These are phyloP conservation scores for Drosophila varians DNA, from an alignment of 1,140 invertebrate species.

Conservation along the genomic window DNA sequence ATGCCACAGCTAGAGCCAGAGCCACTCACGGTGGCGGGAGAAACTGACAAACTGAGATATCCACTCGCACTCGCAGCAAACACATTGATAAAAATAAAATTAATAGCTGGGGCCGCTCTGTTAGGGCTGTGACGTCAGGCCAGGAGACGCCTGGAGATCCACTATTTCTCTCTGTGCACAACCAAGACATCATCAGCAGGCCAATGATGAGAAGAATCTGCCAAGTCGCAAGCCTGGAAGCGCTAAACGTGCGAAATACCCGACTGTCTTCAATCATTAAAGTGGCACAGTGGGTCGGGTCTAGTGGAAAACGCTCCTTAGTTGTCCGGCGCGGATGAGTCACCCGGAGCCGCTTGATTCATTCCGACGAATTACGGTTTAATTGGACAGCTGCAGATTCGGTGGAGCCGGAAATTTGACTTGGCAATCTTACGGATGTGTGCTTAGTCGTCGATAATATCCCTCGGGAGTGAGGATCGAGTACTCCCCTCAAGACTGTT, in stretches of 20 bases:
- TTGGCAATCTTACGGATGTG: background rate
- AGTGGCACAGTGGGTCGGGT: conserved; percentile 53
- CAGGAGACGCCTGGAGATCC: background rate
- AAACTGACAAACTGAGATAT: conserved; percentile 3
- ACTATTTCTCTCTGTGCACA: background rate
- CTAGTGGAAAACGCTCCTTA: conserved; percentile 30
- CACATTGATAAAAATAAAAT: conserved; percentile 35
- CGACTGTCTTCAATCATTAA: conserved; percentile 59
- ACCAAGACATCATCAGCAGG: background rate
- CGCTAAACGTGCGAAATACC: conserved; percentile 59
- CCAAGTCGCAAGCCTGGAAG: conserved; percentile 49
- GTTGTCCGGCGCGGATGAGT: conserved; percentile 31
- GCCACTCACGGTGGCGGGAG: background rate
- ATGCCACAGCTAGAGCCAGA: conserved; percentile 20
- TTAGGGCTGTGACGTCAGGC: conserved; percentile 23
- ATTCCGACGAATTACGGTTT: conserved; percentile 33
- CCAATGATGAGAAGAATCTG: conserved; percentile 30
- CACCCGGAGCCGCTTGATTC: conserved; percentile 36
- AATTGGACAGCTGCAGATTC: conserved; percentile 36
- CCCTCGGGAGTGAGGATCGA: background rate
- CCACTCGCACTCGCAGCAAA: conserved; percentile 7
- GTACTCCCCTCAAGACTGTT: background rate
- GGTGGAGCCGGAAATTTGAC: background rate
- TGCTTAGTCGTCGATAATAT: background rate
- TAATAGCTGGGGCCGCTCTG: background rate